A percentile compares a stretch with the other conserved stretches of the same genome.
phyloP scores from a whole-genome alignment of 2,797 vertebrate species.

The Muscicapa striata region DNA sequence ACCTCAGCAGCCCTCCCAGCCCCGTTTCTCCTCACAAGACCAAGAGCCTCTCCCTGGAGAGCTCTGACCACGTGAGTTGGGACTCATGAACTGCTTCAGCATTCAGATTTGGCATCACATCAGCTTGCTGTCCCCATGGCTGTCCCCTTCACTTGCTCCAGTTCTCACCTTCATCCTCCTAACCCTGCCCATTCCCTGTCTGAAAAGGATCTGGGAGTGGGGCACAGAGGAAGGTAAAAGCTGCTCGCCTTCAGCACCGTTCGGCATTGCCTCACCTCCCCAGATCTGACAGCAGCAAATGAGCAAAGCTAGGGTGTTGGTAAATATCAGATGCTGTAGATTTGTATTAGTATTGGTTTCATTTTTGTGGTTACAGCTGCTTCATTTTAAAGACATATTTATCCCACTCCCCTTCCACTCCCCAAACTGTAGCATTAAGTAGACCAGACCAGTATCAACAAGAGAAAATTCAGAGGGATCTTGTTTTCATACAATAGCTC shows the following conservation, averaged over 20 bases:
- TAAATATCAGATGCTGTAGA: constrained; percentile 61
- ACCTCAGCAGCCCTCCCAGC: constrained; percentile 98
- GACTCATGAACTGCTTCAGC: constrained; percentile 88
- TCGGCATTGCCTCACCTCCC: constrained; percentile 29
- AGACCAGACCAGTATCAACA: constrained; percentile 65
- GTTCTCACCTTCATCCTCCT: constrained; percentile 57
- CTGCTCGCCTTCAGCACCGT: constrained; percentile 11
- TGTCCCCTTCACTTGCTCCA: constrained; percentile 47
- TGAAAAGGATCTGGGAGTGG: constrained; percentile 22
- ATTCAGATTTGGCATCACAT: constrained; percentile 60
- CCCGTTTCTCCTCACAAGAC: constrained; percentile 94
- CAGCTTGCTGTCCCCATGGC: constrained; percentile 43
- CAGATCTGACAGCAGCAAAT: constrained; percentile 45
- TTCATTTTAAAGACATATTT: constrained; percentile 61
- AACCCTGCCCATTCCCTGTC: constrained; percentile 12
- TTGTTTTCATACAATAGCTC: constrained; percentile 53
- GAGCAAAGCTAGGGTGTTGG: constrained; percentile 55
- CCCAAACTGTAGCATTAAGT: constrained; percentile 61
- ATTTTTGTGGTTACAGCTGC: constrained; percentile 69
- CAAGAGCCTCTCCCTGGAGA: constrained; percentile 97
- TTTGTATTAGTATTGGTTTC: constrained; percentile 58
- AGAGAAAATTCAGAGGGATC: constrained; percentile 53
- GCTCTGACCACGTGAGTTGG: constrained; percentile 94
- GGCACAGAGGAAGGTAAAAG: constrained; percentile 51
- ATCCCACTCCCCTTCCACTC: constrained; percentile 34